These are phyloP conservation scores for Ceraclea dissimilis DNA, from an alignment of 2,888 invertebrate species.

Conservation along the genomic window DNA sequence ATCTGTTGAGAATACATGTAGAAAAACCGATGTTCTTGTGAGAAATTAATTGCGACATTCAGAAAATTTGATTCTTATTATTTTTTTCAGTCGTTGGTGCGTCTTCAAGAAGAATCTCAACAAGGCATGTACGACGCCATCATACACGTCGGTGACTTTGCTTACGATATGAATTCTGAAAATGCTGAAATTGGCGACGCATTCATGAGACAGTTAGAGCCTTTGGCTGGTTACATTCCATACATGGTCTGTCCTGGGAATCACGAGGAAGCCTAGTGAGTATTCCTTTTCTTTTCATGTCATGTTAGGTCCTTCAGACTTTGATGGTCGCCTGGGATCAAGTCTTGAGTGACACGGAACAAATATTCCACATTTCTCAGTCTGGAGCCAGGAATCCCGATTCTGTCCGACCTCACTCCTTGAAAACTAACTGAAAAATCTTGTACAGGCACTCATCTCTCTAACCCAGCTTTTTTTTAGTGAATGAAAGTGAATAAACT, in stretches of 20 bases:
- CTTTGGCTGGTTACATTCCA: slow-evolving; percentile 81
- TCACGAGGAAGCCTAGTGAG: slow-evolving; percentile 79
- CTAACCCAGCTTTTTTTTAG: too few relatives aligned
- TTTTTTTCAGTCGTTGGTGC: slow-evolving; percentile 60
- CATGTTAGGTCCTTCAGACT: too few relatives aligned
- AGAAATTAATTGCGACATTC: too few relatives aligned
- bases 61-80: too few relatives aligned
- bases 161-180: slow-evolving; percentile 84
- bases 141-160: slow-evolving; percentile 91
- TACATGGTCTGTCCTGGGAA: slow-evolving; percentile 93
- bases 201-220: slow-evolving; percentile 88
- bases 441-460: too few relatives aligned
- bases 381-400: too few relatives aligned
- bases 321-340: background rate
- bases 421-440: too few relatives aligned
- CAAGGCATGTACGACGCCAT: slow-evolving; percentile 74
- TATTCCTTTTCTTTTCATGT: slow-evolving; percentile 26
- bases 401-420: too few relatives aligned
- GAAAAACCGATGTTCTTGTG: too few relatives aligned
- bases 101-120: slow-evolving; percentile 79
- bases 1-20: too few relatives aligned
- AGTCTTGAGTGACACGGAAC: background rate
- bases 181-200: slow-evolving; percentile 80
- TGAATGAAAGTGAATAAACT: too few relatives aligned
- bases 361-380: background rate